These are phyloP conservation scores for Peromyscus eremicus DNA, from an alignment of 2,797 vertebrate genomes.

Conservation along the genomic window DNA sequence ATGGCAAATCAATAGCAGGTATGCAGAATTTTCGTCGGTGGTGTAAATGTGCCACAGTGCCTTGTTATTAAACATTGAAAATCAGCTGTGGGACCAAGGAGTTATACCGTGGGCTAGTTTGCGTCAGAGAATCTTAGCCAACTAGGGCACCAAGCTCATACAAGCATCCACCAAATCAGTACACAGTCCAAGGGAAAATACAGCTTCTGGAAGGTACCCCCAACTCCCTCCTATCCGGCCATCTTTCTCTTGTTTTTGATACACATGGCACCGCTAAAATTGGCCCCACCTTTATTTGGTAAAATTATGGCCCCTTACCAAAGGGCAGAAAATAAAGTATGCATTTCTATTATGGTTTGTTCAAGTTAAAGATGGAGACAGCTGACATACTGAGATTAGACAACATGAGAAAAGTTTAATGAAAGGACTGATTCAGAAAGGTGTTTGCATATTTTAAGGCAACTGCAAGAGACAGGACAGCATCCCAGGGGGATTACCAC, in stretches of 20 bases:
- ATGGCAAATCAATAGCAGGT: neutral
- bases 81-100: neutral
- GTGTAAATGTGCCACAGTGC: neutral
- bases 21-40: neutral
- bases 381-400: neutral
- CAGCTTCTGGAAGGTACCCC: neutral
- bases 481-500: neutral
- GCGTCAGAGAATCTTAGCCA: neutral
- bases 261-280: neutral
- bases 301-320: neutral
- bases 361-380: neutral
- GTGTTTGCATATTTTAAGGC: neutral
- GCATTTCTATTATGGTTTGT: conserved; percentile 24
- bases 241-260: neutral
- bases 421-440: neutral
- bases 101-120: neutral
- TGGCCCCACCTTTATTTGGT: neutral
- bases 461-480: neutral
- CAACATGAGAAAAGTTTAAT: conserved; percentile 18
- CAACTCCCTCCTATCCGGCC: neutral
- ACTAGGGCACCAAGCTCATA: neutral
- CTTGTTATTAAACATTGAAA: neutral
- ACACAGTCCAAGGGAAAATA: neutral
- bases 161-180: neutral
- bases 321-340: conserved; percentile 11